Conservation (phyloP, 53 echinoderm and acorn worm species). For the Pentamera pediparva region DNA sequence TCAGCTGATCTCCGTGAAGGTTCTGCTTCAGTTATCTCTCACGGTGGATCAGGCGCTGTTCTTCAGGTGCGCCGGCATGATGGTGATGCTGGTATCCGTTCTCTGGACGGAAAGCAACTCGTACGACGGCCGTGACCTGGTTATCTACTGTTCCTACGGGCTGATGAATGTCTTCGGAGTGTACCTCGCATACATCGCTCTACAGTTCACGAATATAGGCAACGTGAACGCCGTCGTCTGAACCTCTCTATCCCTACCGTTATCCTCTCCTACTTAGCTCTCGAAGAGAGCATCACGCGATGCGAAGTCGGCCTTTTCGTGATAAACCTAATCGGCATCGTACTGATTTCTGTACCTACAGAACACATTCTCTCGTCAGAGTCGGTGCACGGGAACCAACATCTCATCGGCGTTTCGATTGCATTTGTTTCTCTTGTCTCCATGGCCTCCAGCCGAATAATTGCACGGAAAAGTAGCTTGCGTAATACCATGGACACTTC, state of each 20-base stretch:
- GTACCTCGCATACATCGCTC: neutral
- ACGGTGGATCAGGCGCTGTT: neutral
- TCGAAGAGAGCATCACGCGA: neutral
- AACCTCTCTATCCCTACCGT: conserved; percentile 7
- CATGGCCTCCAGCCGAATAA: conserved; percentile 1
- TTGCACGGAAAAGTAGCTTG: neutral
- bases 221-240: neutral
- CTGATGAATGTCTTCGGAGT: neutral
- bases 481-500: neutral
- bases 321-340: neutral
- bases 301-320: neutral
- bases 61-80: neutral
- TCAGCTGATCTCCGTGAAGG: neutral
- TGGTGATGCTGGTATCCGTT: neutral
- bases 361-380: neutral
- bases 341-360: neutral
- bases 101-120: neutral
- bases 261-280: neutral
- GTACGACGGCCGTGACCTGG: neutral
- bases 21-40: neutral
- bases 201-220: conserved; percentile 1
- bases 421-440: neutral
- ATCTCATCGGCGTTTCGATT: neutral
- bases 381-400: too few relatives aligned
- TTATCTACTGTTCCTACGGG: neutral